A percentile compares a stretch with the other conserved stretches of the same genome.
These are phyloP conservation scores for Archips xylosteana DNA, from an alignment of 2,888 invertebrate genomes.

Conservation along the genomic window DNA sequence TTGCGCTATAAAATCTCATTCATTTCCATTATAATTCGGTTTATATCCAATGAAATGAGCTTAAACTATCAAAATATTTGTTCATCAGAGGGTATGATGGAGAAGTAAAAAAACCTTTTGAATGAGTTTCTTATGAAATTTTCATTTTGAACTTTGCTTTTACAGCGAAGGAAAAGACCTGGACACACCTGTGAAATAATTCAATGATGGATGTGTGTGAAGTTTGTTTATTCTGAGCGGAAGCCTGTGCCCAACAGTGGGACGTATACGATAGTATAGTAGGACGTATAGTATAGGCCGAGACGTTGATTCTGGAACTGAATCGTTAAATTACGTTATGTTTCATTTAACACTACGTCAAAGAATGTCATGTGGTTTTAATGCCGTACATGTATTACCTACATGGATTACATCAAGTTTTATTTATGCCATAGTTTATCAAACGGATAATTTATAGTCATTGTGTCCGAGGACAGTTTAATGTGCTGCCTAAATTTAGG, in stretches of 20 bases:
- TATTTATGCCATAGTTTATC: constrained; percentile 4
- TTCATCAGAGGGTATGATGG: too few species aligned
- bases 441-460: background rate
- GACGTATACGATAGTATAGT: too few species aligned
- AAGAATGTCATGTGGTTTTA: background rate
- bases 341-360: background rate
- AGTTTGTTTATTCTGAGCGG: too few species aligned
- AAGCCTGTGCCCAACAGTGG: too few species aligned
- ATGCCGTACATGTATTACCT: background rate
- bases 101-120: too few species aligned
- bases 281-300: too few species aligned
- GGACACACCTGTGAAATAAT: too few species aligned
- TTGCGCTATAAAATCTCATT: background rate
- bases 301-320: too few species aligned
- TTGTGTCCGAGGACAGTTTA: constrained; percentile 1
- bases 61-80: background rate
- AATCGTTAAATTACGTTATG: background rate
- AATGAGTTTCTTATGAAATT: too few species aligned
- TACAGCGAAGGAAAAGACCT: too few species aligned
- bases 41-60: background rate
- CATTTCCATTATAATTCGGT: background rate
- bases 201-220: too few species aligned
- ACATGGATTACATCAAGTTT: background rate
- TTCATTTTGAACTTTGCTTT: too few species aligned
- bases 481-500: background rate